These are phyloP conservation scores for Chionoecetes opilio DNA, from an alignment of 1,140 invertebrate species.

Conservation along the genomic window DNA sequence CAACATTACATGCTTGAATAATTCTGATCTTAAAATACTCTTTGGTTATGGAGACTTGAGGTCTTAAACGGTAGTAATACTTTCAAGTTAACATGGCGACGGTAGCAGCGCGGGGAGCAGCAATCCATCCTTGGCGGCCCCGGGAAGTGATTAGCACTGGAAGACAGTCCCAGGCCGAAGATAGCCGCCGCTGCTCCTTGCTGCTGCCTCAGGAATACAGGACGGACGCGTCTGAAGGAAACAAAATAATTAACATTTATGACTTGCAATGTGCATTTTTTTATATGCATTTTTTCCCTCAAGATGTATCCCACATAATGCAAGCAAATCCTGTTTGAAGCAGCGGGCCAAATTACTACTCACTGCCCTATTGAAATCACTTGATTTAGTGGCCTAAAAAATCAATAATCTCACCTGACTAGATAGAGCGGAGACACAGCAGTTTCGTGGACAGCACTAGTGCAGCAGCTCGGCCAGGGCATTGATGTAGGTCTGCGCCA, in stretches of 20 bases:
- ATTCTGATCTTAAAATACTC: constrained; percentile 36
- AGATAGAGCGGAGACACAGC: not conserved
- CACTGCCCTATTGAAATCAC: constrained; percentile 27
- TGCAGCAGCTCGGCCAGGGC: constrained; percentile 61
- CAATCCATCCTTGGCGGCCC: not conserved
- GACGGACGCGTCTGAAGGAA: not conserved
- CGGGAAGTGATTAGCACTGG: not conserved
- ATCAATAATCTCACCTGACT: constrained; percentile 57
- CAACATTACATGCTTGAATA: not conserved
- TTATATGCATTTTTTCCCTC: no score
- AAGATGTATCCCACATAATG: not conserved
- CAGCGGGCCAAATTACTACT: not conserved
- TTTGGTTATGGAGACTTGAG: constrained; percentile 56
- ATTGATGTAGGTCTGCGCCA: constrained; percentile 63
- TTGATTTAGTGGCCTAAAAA: no score
- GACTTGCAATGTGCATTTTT: no score
- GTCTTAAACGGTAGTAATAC: constrained; percentile 40
- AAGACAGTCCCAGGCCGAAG: not conserved
- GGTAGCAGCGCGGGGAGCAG: not conserved
- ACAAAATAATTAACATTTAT: not conserved
- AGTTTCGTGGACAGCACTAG: not conserved
- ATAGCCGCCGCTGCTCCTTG: not conserved
- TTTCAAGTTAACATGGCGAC: constrained; percentile 37
- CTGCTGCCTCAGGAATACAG: not conserved
- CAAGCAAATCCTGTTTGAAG: not conserved